A percentile compares a stretch with the other conserved stretches of the same genome.
Evolutionary conservation across 1,140 invertebrate species (phyloP).

Genomic region (Drosophila aff.): DNA sequence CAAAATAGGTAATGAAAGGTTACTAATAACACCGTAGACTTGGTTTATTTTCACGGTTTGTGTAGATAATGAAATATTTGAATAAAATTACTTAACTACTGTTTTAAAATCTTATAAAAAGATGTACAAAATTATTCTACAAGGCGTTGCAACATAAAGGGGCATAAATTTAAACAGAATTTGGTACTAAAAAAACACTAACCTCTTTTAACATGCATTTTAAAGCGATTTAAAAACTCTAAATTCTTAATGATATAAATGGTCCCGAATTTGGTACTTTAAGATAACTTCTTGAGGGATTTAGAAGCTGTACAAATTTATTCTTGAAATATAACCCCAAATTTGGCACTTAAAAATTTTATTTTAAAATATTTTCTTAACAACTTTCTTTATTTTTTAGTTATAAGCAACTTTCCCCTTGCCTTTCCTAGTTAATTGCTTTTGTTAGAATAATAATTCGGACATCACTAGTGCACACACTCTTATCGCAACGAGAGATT

Average conservation of each 20-base stretch:
- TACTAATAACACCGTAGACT: too few relatives aligned
- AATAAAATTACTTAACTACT: background rate
- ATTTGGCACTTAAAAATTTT: background rate
- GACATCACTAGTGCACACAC: conserved; percentile 22
- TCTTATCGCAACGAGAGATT: conserved; percentile 10
- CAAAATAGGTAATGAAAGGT: background rate
- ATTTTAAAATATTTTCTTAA: background rate
- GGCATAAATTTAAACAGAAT: too few relatives aligned
- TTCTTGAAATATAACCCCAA: background rate
- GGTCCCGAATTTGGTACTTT: too few relatives aligned
- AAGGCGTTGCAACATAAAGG: too few relatives aligned
- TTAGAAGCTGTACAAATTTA: background rate
- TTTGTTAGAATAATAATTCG: background rate
- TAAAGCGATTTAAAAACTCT: too few relatives aligned
- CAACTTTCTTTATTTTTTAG: background rate
- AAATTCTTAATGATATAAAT: too few relatives aligned
- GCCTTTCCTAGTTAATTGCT: background rate
- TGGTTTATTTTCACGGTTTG: background rate
- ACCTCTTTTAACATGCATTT: too few relatives aligned
- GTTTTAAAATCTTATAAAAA: too few relatives aligned
- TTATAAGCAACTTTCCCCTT: background rate
- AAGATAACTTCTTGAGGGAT: too few relatives aligned
- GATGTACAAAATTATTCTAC: too few relatives aligned
- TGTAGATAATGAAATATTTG: background rate
- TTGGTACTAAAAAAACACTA: too few relatives aligned